Conservation (phyloP, 2,113 vertebrate species). For the Eurystomus gularis region DNA sequence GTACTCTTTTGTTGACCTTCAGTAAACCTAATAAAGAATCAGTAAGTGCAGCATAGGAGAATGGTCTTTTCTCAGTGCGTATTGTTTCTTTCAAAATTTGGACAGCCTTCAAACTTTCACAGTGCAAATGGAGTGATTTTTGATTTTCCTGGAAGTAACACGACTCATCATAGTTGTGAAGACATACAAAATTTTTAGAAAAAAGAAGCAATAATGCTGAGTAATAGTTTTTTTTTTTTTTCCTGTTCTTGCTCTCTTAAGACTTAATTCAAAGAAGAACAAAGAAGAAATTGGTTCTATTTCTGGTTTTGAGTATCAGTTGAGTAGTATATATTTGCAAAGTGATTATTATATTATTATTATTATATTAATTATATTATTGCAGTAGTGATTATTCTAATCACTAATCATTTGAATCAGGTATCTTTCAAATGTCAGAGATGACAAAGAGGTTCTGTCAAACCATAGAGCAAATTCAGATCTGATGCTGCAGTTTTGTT, state of each 20-base stretch:
- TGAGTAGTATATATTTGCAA: neutral
- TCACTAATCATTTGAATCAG: neutral
- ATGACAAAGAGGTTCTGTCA: neutral
- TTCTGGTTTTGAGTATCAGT: neutral
- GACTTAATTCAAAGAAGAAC: neutral
- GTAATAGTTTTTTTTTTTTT: neutral
- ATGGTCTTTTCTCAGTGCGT: rapidly evolving
- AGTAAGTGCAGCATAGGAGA: neutral
- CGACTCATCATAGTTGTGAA: neutral
- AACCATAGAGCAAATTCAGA: neutral
- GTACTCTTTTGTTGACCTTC: constrained; percentile 44
- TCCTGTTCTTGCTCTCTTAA: neutral
- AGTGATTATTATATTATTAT: too few species aligned
- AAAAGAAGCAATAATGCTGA: neutral
- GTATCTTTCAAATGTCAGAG: neutral
- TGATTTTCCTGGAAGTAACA: neutral
- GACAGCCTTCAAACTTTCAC: neutral
- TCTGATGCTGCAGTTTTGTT: neutral
- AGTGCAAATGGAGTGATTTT: neutral
- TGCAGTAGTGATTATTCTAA: neutral
- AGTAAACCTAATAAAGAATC: neutral
- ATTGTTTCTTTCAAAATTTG: neutral
- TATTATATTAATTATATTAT: too few species aligned
- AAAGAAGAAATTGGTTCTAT: neutral
- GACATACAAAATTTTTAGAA: neutral